A percentile compares a stretch with the other conserved stretches of the same genome.
phyloP scores from a whole-genome alignment of 2,888 invertebrate species.

The Drosophila sordidapex region DNA sequence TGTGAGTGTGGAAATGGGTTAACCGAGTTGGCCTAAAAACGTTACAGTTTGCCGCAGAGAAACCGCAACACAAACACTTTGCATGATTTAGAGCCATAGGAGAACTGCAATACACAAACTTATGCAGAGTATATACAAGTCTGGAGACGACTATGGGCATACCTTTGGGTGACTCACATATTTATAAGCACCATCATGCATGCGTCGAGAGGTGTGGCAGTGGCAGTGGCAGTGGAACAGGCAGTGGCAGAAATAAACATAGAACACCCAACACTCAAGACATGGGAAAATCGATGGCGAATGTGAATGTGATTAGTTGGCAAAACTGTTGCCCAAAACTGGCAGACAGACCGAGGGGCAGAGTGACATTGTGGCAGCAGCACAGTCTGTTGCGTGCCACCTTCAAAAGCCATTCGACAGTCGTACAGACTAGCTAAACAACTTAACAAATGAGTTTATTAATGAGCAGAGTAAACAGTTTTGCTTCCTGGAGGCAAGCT shows the following conservation, averaged over 20 bases:
- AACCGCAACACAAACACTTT: constrained; percentile 63
- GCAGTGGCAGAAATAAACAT: neutral
- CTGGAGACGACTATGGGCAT: constrained; percentile 8
- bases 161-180: constrained; percentile 48
- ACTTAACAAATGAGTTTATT: constrained; percentile 64
- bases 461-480: constrained; percentile 52
- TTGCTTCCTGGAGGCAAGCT: constrained; percentile 4
- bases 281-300: constrained; percentile 51
- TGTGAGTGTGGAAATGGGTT: constrained; percentile 58
- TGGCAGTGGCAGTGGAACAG: neutral
- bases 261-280: constrained; percentile 6
- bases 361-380: neutral
- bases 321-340: constrained; percentile 30
- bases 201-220: constrained; percentile 33
- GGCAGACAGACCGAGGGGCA: neutral
- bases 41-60: constrained; percentile 66
- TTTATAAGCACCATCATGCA: constrained; percentile 38
- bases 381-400: constrained; percentile 44
- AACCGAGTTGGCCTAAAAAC: constrained; percentile 72
- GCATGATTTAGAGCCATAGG: constrained; percentile 69
- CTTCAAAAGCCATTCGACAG: constrained; percentile 10
- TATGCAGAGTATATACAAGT: constrained; percentile 6
- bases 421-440: constrained; percentile 32
- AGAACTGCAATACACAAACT: constrained; percentile 46
- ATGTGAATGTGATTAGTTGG: constrained; percentile 52